Evolutionary conservation across 2,113 vertebrate species (phyloP).

Genomic region (Plotosus lineatus): DNA sequence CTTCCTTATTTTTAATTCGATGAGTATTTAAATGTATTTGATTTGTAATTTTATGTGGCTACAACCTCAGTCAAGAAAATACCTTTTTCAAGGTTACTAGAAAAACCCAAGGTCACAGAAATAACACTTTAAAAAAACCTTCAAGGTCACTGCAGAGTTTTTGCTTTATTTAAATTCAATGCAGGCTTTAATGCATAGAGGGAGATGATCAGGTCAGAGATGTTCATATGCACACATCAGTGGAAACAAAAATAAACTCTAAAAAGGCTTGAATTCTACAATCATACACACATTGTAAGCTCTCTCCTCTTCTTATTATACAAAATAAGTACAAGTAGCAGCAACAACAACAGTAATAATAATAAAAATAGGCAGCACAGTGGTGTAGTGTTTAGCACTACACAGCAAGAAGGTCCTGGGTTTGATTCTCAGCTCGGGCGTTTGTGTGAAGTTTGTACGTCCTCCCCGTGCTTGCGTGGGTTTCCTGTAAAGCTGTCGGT

Average conservation of each 20-base stretch:
- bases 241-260: not conserved
- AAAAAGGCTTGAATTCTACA: not conserved
- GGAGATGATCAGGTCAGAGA: slow-evolving; percentile 21
- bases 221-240: not conserved
- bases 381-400: no score
- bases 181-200: slow-evolving; percentile 35
- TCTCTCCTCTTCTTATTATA: no score
- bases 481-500: no score
- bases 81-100: slow-evolving; percentile 57
- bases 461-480: no score
- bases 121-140: not conserved
- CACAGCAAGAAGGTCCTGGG: no score
- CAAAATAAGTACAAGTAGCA: no score
- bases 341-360: no score
- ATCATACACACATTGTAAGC: not conserved
- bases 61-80: not conserved
- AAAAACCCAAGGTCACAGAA: slow-evolving; percentile 28
- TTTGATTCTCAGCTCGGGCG: no score
- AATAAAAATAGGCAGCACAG: no score
- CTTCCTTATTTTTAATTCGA: no score
- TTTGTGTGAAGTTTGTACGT: no score
- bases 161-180: slow-evolving; percentile 69
- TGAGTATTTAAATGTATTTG: not conserved
- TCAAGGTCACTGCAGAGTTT: slow-evolving; percentile 64
- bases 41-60: not conserved